These are phyloP conservation scores for Athalia circularis DNA, from an alignment of 2,888 invertebrate species.

Conservation along the genomic window DNA sequence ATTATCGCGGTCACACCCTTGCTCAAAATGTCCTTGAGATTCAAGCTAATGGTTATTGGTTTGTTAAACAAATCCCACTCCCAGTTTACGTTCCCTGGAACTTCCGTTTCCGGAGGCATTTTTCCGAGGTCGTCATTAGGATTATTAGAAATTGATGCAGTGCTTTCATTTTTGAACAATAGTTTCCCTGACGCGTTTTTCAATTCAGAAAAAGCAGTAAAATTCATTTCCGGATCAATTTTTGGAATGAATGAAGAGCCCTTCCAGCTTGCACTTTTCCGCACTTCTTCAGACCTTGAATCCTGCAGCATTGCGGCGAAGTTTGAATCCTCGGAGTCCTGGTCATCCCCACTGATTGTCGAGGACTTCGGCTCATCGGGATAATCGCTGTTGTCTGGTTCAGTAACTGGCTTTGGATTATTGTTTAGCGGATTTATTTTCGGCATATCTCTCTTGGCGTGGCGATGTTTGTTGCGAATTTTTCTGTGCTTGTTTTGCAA, in stretches of 20 bases:
- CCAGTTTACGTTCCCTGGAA: background rate
- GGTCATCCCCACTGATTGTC: too few relatives aligned
- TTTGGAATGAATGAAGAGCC: too few relatives aligned
- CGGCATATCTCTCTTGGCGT: too few relatives aligned
- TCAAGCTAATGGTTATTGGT: slow-evolving; percentile 23
- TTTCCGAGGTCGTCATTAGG: background rate
- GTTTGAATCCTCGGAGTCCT: too few relatives aligned
- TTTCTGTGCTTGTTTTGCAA: background rate
- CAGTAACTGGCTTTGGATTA: background rate
- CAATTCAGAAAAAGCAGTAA: background rate
- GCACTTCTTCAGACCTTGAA: too few relatives aligned
- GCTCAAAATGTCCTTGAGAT: slow-evolving; percentile 1
- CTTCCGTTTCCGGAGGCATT: background rate
- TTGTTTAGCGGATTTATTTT: background rate
- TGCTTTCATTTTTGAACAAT: background rate
- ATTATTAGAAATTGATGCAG: too few relatives aligned
- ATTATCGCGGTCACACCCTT: background rate
- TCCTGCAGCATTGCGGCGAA: too few relatives aligned
- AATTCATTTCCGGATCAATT: background rate
- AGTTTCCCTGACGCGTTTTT: background rate
- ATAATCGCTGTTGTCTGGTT: too few relatives aligned
- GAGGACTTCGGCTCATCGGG: too few relatives aligned
- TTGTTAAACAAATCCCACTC: slow-evolving; percentile 17
- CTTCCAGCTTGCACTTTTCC: too few relatives aligned
- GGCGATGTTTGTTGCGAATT: background rate